Evolutionary conservation across 2,797 vertebrate species (phyloP).

Genomic region (Natrix natrix): DNA sequence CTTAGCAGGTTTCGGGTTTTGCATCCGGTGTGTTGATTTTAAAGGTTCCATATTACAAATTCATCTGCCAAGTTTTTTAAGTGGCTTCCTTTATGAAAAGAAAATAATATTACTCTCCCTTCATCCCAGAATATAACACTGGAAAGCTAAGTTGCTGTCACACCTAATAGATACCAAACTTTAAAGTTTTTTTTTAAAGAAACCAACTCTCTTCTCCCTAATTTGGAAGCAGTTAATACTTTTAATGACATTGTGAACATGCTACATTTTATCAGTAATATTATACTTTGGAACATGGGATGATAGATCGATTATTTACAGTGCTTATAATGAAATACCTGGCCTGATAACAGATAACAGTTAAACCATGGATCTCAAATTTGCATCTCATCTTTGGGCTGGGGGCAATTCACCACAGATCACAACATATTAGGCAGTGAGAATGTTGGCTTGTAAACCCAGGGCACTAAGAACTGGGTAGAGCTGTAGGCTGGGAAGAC

Average conservation of each 20-base stretch:
- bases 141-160: slow-evolving; percentile 1
- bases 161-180: not conserved
- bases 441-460: not conserved
- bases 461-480: not conserved
- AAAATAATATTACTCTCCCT: slow-evolving; percentile 1
- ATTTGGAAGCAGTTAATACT: not conserved
- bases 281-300: not conserved
- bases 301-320: not conserved
- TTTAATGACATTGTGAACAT: not conserved
- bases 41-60: not conserved
- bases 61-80: slow-evolving; percentile 19
- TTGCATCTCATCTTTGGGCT: not conserved
- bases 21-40: not conserved
- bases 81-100: slow-evolving; percentile 8
- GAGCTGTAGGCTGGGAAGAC: not conserved
- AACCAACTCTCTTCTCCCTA: not conserved
- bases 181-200: not conserved
- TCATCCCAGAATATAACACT: not conserved
- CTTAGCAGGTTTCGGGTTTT: too few relatives aligned
- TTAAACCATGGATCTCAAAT: not conserved
- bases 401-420: not conserved
- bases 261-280: not conserved
- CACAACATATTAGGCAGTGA: not conserved
- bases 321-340: not conserved
- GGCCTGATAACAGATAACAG: not conserved